phyloP scores from a whole-genome alignment of 2,888 invertebrate species.

The Leptura quadrifasciata region DNA sequence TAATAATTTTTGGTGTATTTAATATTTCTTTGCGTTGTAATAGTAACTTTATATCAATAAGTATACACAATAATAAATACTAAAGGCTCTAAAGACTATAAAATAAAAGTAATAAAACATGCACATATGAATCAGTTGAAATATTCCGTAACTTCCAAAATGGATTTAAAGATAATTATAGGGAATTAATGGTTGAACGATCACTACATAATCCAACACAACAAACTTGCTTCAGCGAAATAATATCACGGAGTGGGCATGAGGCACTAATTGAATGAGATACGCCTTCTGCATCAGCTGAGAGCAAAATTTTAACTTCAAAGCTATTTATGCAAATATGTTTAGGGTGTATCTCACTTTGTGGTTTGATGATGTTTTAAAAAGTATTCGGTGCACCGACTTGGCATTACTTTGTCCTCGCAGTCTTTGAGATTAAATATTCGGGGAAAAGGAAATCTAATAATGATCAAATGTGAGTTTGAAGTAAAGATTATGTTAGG shows the following conservation, averaged over 20 bases:
- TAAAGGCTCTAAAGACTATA: not conserved
- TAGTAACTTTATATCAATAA: no score
- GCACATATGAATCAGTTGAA: not conserved
- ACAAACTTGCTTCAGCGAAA: constrained; percentile 31
- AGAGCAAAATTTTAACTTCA: constrained; percentile 50
- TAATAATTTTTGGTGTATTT: no score
- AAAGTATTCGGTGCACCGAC: constrained; percentile 5
- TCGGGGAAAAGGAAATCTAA: not conserved
- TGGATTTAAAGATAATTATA: constrained; percentile 9
- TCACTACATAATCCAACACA: constrained; percentile 22
- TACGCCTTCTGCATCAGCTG: constrained; percentile 43
- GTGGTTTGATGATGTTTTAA: constrained; percentile 25
- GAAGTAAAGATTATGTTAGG: no score
- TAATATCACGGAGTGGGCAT: constrained; percentile 39
- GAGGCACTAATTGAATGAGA: constrained; percentile 46
- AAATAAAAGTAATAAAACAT: not conserved
- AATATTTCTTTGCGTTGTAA: no score
- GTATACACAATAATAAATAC: no score
- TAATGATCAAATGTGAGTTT: not conserved
- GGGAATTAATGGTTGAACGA: constrained; percentile 21
- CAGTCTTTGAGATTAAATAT: not conserved
- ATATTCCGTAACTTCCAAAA: not conserved
- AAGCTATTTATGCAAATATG: constrained; percentile 52
- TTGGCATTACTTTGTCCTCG: not conserved
- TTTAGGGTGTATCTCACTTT: constrained; percentile 26